Evolutionary conservation across 2,797 vertebrate genomes (phyloP).

Genomic region (Taenioides sp.): DNA sequence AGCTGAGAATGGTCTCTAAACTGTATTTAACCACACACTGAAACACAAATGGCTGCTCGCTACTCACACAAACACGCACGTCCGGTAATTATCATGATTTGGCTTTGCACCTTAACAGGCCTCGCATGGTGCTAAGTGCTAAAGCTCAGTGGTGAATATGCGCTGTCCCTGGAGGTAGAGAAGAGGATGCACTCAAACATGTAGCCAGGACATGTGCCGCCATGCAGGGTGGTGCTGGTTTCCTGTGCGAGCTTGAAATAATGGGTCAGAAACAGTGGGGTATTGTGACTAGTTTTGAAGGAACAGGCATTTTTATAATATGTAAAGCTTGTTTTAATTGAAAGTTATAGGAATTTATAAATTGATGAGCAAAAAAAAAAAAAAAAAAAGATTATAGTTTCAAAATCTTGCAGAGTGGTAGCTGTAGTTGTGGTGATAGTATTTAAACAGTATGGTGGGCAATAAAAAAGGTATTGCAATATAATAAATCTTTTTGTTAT

Average conservation of each 20-base stretch:
- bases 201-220: slow-evolving; percentile 38
- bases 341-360: too few species aligned
- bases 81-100: slow-evolving; percentile 62
- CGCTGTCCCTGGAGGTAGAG: slow-evolving; percentile 31
- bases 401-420: not conserved
- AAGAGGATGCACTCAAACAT: slow-evolving; percentile 47
- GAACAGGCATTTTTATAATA: not conserved
- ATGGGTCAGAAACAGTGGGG: slow-evolving; percentile 3
- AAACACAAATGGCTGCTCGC: slow-evolving; percentile 47
- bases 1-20: slow-evolving; percentile 56
- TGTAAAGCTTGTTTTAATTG: too few species aligned
- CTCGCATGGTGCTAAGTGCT: slow-evolving; percentile 44
- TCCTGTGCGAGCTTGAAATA: slow-evolving; percentile 14
- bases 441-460: not conserved
- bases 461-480: too few species aligned
- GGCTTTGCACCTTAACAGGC: slow-evolving; percentile 46
- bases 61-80: slow-evolving; percentile 27
- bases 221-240: slow-evolving; percentile 20
- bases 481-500: too few species aligned
- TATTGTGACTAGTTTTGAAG: not conserved
- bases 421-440: not conserved
- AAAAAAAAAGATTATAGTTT: too few species aligned
- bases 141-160: slow-evolving; percentile 30
- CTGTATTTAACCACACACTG: slow-evolving; percentile 47
- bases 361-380: too few species aligned